Conservation (phyloP, 1,140 invertebrate genomes). For the Dendroctonus valens region DNA sequence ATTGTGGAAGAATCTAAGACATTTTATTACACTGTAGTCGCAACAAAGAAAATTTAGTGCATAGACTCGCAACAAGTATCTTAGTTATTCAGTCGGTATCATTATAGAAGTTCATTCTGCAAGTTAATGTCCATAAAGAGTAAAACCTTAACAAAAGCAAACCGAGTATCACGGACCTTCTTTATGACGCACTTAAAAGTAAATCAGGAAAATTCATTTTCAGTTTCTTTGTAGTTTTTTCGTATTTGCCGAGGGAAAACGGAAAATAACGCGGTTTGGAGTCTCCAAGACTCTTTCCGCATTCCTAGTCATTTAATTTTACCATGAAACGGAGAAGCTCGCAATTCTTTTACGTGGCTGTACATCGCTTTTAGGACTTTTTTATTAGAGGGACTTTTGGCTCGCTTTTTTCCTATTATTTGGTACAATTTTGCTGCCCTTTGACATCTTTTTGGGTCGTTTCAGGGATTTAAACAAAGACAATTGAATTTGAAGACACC, state of each 20-base stretch:
- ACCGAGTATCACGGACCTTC: slow-evolving; percentile 10
- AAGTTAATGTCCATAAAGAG: too few species aligned
- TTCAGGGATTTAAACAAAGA: too few species aligned
- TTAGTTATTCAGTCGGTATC: too few species aligned
- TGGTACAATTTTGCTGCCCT: too few species aligned
- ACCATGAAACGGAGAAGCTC: slow-evolving; percentile 2
- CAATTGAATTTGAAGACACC: too few species aligned
- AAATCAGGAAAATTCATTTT: slow-evolving; percentile 29
- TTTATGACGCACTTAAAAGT: slow-evolving; percentile 22
- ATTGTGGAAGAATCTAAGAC: too few species aligned
- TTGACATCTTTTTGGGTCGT: too few species aligned
- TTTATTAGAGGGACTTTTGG: not conserved
- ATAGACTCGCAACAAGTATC: too few species aligned
- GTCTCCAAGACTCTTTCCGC: slow-evolving; percentile 19
- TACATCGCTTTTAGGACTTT: slow-evolving; percentile 4
- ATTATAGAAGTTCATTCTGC: too few species aligned
- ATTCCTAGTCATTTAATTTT: slow-evolving; percentile 25
- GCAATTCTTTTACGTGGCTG: slow-evolving; percentile 4
- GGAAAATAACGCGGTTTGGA: slow-evolving; percentile 24
- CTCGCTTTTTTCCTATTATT: too few species aligned
- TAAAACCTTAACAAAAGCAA: slow-evolving; percentile 1
- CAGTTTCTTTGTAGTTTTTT: slow-evolving; percentile 29
- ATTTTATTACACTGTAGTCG: too few species aligned
- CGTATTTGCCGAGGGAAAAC: slow-evolving; percentile 23
- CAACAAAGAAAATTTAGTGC: too few species aligned